Evolutionary conservation across 1,140 invertebrate species (phyloP).

Genomic region (Drosophila chauvacae): DNA sequence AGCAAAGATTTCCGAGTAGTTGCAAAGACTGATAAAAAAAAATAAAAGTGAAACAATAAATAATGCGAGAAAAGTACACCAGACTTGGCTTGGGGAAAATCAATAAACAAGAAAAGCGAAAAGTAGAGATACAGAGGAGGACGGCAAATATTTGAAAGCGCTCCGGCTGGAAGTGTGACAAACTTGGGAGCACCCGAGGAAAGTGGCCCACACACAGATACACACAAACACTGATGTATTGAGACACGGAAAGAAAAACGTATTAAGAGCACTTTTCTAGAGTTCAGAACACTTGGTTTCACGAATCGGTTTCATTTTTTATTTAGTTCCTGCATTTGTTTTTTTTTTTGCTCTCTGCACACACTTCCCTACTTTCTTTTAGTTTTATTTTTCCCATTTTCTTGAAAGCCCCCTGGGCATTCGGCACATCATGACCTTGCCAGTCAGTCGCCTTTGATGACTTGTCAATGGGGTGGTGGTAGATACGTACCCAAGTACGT

Average conservation of each 20-base stretch:
- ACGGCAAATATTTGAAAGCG: conserved; percentile 51
- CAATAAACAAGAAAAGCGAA: conserved; percentile 65
- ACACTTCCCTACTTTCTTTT: conserved; percentile 47
- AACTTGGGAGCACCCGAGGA: conserved; percentile 44
- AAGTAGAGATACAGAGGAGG: conserved; percentile 39
- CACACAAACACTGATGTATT: conserved; percentile 37
- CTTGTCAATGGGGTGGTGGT: conserved; percentile 65
- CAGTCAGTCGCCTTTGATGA: conserved; percentile 65
- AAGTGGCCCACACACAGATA: conserved; percentile 47
- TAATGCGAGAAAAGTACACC: conserved; percentile 41
- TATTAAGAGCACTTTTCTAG: neutral
- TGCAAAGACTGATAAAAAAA: conserved; percentile 12
- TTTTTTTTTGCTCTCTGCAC: conserved; percentile 6
- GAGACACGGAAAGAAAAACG: conserved; percentile 16
- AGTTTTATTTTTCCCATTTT: conserved; percentile 52
- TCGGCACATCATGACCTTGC: conserved; percentile 78
- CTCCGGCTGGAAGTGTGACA: conserved; percentile 53
- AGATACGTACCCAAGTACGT: neutral
- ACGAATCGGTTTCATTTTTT: neutral
- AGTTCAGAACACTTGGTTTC: neutral
- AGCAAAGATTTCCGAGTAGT: conserved; percentile 54
- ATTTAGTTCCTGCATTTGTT: neutral
- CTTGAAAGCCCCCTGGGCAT: conserved; percentile 69
- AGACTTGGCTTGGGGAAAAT: conserved; percentile 52
- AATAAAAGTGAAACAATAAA: conserved; percentile 47